Evolutionary conservation across 2,113 vertebrate species (phyloP), one percentile per base, ranked within the genome.

Genomic region (Sterna hirundo): DNA sequence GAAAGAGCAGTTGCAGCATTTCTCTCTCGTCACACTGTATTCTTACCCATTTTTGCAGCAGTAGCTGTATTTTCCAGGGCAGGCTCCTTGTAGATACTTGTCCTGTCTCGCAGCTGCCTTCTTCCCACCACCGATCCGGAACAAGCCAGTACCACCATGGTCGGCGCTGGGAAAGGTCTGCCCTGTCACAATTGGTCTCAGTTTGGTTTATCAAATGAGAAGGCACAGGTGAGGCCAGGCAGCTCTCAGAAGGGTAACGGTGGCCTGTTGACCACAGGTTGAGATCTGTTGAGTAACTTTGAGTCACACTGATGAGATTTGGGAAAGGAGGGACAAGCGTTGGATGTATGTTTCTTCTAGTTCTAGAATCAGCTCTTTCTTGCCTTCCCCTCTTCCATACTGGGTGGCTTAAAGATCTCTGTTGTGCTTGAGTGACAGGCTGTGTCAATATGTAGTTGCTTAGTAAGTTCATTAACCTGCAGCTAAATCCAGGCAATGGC

Each of bases 341-440:
- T 80, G 51, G 72, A 65, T 79, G 29, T 76, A 15, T 30, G 44
- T 88, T 96, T 91, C 58, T 94, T 91, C 40, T 66, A 14, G 70
- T 60, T 83, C 21, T 49, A 22, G 79, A 93, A 86, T 94, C 69
- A 86, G 49, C 84, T 90, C 38, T 82, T 75, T 93, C 74, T 92
- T 92, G 46, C 66, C 74, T 81, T 83, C 86, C 51, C 49, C 68
- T 85, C 70, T 96, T 93, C 83, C 58, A 10, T 81, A 51, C 32
- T 42, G 68, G 75, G 82, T 80, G 68, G 83, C 92, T 96, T 92
- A 66, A 78, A 90, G 86, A 85, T 81, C 68, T 85, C 83, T 93
- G 72, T 96, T 81, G 70, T 94, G 96, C 91, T 96, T 96, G 89
- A 97, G 95, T 97, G 96, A 93, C 80, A 96, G 91, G 82, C 95